Conservation (phyloP, 35 echinoderm and acorn worm species). For the Ptychodera flava region DNA sequence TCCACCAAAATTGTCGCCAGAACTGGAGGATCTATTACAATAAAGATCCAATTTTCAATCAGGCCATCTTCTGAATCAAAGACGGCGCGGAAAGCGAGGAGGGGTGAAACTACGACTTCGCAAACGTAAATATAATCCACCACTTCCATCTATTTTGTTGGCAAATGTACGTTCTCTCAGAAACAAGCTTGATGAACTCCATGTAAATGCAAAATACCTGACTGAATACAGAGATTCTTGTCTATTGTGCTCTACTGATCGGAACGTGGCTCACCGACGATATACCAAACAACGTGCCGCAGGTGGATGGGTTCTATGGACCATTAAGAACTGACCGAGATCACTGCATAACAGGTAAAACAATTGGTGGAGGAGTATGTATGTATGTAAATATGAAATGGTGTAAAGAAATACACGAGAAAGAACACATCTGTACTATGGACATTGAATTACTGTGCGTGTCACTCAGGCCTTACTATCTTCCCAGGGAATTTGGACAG, state of each 20-base stretch:
- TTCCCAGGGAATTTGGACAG: slow-evolving; percentile 44
- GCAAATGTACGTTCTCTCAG: slow-evolving; percentile 14
- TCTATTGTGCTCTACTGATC: slow-evolving; percentile 15
- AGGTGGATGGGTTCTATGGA: slow-evolving; percentile 12
- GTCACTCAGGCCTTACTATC: slow-evolving; percentile 47
- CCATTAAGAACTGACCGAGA: slow-evolving; percentile 29
- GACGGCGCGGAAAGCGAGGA: slow-evolving; percentile 18
- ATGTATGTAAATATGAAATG: slow-evolving; percentile 52
- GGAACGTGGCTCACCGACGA: slow-evolving; percentile 42
- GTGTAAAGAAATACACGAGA: slow-evolving; percentile 28
- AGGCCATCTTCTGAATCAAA: not conserved
- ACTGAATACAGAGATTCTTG: slow-evolving; percentile 11
- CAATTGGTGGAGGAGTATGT: slow-evolving; percentile 35
- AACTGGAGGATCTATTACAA: not conserved
- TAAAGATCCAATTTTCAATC: not conserved
- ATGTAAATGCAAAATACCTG: slow-evolving; percentile 5
- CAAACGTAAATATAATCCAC: slow-evolving; percentile 11
- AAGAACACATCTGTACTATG: slow-evolving; percentile 28
- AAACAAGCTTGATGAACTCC: slow-evolving; percentile 28
- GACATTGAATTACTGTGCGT: slow-evolving; percentile 55
- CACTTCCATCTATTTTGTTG: slow-evolving; percentile 27
- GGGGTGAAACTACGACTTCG: not conserved
- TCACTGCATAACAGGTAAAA: slow-evolving; percentile 25
- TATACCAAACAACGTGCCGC: slow-evolving; percentile 8
- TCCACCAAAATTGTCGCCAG: not conserved